A percentile compares a stretch with the other conserved stretches of the same genome.
These are phyloP conservation scores for Eupelmus urozonus DNA, from an alignment of 2,888 invertebrate species.

Conservation along the genomic window DNA sequence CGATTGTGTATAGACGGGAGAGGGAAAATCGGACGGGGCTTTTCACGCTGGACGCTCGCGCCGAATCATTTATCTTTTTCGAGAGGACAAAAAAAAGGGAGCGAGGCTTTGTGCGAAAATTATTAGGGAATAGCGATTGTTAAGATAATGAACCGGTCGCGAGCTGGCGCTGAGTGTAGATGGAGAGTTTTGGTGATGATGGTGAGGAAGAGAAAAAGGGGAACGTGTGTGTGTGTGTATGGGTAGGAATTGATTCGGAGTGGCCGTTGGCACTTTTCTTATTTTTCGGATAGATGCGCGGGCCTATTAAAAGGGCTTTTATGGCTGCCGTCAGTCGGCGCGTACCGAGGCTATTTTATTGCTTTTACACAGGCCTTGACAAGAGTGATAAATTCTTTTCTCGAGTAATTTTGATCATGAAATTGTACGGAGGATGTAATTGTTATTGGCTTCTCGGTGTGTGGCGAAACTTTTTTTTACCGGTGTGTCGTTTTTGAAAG, in stretches of 20 bases:
- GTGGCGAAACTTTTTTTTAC: no score
- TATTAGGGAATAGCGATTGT: slow-evolving; percentile 52
- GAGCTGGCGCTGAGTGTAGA: slow-evolving; percentile 6
- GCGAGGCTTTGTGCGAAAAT: slow-evolving; percentile 48
- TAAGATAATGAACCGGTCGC: slow-evolving; percentile 46
- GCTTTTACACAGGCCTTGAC: neutral
- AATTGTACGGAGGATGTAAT: neutral
- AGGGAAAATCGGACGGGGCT: slow-evolving; percentile 12
- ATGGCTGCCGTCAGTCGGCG: neutral
- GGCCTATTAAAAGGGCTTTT: slow-evolving; percentile 24
- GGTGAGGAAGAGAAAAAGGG: slow-evolving; percentile 31
- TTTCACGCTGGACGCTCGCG: slow-evolving; percentile 25
- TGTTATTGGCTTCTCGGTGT: no score
- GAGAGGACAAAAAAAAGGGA: slow-evolving; percentile 41
- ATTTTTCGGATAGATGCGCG: slow-evolving; percentile 3
- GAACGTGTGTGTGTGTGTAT: slow-evolving; percentile 24
- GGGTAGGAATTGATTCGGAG: slow-evolving; percentile 24
- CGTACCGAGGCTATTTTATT: slow-evolving; percentile 39
- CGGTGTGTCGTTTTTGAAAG: no score
- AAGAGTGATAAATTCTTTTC: no score
- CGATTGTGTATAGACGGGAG: slow-evolving; percentile 12
- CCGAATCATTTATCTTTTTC: slow-evolving; percentile 50
- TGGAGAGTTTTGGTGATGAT: slow-evolving; percentile 7
- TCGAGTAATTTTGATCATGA: slow-evolving; percentile 1
- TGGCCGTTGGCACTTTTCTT: slow-evolving; percentile 39